Base-by-base conservation (phyloP, 2,888 invertebrate species). In the Tinea pellionella region DNA sequence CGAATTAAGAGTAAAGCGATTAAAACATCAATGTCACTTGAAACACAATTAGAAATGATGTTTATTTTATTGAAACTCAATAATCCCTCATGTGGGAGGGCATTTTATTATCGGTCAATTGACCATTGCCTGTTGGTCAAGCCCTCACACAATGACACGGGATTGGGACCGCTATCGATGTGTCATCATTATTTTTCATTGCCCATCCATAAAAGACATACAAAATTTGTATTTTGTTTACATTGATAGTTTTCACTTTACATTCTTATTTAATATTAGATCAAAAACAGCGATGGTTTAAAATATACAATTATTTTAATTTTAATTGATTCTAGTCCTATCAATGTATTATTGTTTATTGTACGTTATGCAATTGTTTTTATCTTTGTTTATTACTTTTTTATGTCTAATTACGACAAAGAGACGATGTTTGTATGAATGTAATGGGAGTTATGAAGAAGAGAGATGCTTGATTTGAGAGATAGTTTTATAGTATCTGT, bases 11-110 rank as follows among this genome's bases (percentile, higher is more conserved):
- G 53, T 53, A n/a, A 53, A 24, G 53, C 53, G 24, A 53, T 53
- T 24, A 53, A 19, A 47, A 16, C 47, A 47, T 47, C 15, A 47
- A 15, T 47, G 47, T 47, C 47, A 53, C 53, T 53, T 19, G 19
- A 53, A n/a, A 18, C 53, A n/a, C 24, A 19, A 85, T 84, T 79
- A 80, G 77, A 83, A 87, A 75, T 80, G 77, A 86, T 85, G 82
- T 82, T 83, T 78, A 78, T 69, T 82, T 81, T 84, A 85, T 86
- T 84, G 78, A 79, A 73, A 78, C 80, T 86, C 85, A 85, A 86
- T 87, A 84, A 69, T 73, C 82, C 80, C 77, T 75, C 77, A 84
- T 85, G 79, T 79, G 80, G 83, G 81, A 69, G 75, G 29, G 53
- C 16, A 53, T 53, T 66, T 24, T 64, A 63, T 80, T 81, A 81